Evolutionary conservation across 1,140 invertebrate genomes (phyloP).

Genomic region (Lepidurus couesii): DNA sequence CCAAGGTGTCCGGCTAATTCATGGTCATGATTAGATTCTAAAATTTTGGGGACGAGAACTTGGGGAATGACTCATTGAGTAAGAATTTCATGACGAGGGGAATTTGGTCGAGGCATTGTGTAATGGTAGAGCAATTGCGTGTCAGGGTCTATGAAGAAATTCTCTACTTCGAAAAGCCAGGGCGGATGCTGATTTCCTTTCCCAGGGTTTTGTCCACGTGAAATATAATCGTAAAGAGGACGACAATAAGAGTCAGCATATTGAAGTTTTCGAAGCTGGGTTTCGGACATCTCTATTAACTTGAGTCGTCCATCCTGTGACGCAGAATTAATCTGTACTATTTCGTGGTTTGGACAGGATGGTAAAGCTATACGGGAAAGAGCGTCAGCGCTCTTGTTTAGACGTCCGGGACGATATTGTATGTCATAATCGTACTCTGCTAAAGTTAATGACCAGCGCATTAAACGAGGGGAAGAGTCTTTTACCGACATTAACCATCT

Average conservation of each 20-base stretch:
- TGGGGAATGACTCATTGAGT: neutral
- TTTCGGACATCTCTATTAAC: too few relatives aligned
- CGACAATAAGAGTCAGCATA: too few relatives aligned
- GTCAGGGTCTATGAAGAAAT: neutral
- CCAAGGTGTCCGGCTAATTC: too few relatives aligned
- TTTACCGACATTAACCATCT: neutral
- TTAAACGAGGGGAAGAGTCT: neutral
- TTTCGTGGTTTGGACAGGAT: too few relatives aligned
- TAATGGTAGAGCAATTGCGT: neutral
- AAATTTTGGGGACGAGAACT: neutral
- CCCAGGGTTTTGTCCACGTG: too few relatives aligned
- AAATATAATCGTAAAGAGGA: too few relatives aligned
- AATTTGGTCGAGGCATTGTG: neutral
- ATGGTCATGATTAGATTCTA: neutral
- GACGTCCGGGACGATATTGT: neutral
- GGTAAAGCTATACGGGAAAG: neutral
- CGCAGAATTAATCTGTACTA: too few relatives aligned
- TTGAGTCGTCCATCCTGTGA: too few relatives aligned
- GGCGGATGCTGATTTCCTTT: neutral
- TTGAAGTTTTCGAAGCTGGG: too few relatives aligned
- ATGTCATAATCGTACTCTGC: neutral
- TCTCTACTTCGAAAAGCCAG: neutral
- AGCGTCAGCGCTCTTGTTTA: neutral
- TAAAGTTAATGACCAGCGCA: neutral
- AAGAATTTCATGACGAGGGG: neutral